Conservation (phyloP, 2,888 invertebrate genomes). For the Euplexia lucipara region DNA sequence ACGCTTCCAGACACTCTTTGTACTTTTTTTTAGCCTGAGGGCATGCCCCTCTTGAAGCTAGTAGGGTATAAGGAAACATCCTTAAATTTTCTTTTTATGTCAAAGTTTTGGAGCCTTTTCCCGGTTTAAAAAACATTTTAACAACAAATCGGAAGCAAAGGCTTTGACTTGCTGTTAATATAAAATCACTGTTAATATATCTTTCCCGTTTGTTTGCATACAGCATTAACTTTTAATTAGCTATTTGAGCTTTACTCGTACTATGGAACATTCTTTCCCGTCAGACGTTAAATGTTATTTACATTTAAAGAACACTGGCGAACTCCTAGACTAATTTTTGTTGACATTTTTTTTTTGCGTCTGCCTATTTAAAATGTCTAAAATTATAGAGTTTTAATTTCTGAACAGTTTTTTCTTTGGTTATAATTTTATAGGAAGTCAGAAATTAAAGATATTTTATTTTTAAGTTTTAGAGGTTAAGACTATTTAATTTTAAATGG, state of each 20-base stretch:
- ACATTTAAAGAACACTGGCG: too few relatives aligned
- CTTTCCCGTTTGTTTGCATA: conserved; percentile 31
- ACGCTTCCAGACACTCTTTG: conserved; percentile 46
- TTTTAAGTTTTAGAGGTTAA: too few relatives aligned
- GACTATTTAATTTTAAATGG: too few relatives aligned
- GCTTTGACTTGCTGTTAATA: conserved; percentile 31
- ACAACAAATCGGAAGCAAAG: conserved; percentile 40
- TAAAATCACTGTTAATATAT: conserved; percentile 32
- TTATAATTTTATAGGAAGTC: too few relatives aligned
- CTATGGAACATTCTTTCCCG: conserved; percentile 36
- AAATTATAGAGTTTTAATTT: too few relatives aligned
- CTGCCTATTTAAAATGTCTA: too few relatives aligned
- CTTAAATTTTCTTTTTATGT: conserved; percentile 55
- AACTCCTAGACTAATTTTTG: too few relatives aligned
- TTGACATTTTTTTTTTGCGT: too few relatives aligned
- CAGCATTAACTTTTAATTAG: conserved; percentile 41
- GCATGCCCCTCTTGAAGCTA: conserved; percentile 37
- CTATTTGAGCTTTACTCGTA: conserved; percentile 25
- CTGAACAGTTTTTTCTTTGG: too few relatives aligned
- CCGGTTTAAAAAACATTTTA: conserved; percentile 34
- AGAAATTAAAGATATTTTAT: too few relatives aligned
- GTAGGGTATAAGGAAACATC: conserved; percentile 50
- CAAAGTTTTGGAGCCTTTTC: conserved; percentile 42
- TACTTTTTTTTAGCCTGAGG: conserved; percentile 50
- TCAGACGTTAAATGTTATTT: conserved; percentile 45